These are phyloP conservation scores for Bettongia penicillata DNA, from an alignment of 2,113 vertebrate genomes.

Conservation along the genomic window DNA sequence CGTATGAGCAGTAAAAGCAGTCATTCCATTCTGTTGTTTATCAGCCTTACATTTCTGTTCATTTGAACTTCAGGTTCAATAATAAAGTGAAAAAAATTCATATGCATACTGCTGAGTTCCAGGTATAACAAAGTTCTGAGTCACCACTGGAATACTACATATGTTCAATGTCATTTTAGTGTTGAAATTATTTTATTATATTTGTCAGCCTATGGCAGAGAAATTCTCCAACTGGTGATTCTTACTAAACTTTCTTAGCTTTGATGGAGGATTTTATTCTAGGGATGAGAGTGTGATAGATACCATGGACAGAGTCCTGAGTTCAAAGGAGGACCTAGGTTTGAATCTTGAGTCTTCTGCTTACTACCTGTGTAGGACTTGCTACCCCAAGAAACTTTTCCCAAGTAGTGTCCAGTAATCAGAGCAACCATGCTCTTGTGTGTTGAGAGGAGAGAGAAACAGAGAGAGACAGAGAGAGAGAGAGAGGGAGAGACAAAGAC, in stretches of 20 bases:
- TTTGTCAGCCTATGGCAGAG: neutral
- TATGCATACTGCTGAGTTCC: neutral
- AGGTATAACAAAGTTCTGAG: neutral
- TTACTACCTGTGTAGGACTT: neutral
- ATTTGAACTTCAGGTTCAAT: neutral
- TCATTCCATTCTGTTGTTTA: neutral
- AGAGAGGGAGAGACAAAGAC: neutral
- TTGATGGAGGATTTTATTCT: neutral
- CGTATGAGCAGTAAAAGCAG: neutral
- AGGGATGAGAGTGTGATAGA: neutral
- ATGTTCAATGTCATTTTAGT: neutral
- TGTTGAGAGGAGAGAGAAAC: neutral
- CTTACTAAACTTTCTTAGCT: neutral
- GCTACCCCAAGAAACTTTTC: neutral
- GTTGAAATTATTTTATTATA: neutral
- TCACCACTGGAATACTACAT: neutral
- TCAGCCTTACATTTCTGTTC: neutral
- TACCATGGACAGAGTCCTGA: neutral
- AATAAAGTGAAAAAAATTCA: neutral
- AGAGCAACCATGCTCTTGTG: neutral
- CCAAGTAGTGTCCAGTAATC: neutral
- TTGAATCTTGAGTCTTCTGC: neutral
- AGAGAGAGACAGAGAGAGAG: neutral
- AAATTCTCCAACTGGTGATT: neutral
- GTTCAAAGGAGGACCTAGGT: neutral